Conservation (phyloP, 2,797 vertebrate genomes). For the Tinamus major region DNA sequence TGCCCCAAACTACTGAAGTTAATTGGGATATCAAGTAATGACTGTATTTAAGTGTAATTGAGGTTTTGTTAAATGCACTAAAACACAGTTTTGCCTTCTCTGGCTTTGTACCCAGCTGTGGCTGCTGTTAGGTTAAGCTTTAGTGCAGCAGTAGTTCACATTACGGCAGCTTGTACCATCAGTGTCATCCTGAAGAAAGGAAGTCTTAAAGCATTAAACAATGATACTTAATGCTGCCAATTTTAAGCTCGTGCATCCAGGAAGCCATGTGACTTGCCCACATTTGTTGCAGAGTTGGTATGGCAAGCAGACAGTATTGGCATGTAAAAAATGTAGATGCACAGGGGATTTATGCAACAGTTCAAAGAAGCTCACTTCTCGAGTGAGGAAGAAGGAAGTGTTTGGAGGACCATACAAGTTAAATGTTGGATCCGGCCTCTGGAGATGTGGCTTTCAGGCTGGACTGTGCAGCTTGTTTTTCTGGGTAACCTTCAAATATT, state of each 20-base stretch:
- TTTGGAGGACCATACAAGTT: not conserved
- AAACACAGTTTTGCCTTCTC: not conserved
- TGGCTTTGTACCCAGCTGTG: not conserved
- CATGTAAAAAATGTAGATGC: not conserved
- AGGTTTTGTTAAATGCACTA: not conserved
- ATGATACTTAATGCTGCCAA: constrained; percentile 9
- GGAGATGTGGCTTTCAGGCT: not conserved
- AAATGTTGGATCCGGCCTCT: not conserved
- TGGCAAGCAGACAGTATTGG: constrained; percentile 13
- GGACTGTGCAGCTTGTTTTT: not conserved
- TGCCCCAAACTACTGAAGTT: not conserved
- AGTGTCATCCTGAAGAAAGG: constrained; percentile 41
- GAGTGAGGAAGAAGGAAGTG: not conserved
- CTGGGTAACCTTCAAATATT: not conserved
- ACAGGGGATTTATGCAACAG: not conserved
- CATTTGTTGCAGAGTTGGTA: not conserved
- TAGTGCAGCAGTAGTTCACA: not conserved
- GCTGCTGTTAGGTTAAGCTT: not conserved
- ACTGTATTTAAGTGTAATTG: not conserved
- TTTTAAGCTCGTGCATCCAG: constrained; percentile 30
- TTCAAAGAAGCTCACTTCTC: not conserved
- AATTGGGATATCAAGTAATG: not conserved
- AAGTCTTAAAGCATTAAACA: constrained; percentile 45
- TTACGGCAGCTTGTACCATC: not conserved
- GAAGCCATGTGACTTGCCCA: constrained; percentile 35